Conservation (phyloP, 2,113 vertebrate species). For the Stigmatopora argus region DNA sequence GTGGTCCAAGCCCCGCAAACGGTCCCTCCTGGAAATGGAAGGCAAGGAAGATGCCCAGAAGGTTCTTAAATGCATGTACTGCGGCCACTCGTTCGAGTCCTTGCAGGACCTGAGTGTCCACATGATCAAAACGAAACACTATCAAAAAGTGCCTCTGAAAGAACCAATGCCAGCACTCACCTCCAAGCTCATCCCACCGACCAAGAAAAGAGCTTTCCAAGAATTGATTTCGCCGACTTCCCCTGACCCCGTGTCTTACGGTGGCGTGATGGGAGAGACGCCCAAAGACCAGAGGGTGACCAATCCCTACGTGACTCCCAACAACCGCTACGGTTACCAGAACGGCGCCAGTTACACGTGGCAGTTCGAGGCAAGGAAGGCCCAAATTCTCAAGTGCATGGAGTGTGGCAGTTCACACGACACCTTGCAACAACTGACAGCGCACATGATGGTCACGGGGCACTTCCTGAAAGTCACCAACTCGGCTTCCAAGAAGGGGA, state of each 20-base stretch:
- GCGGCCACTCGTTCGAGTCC: conserved; percentile 96
- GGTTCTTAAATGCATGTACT: conserved; percentile 99
- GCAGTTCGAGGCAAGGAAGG: conserved; percentile 98
- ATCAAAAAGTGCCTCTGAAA: conserved; percentile 99
- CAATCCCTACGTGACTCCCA: conserved; percentile 96
- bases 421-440: conserved; percentile 95
- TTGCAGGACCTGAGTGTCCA: conserved; percentile 97
- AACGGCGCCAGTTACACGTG: conserved; percentile 98
- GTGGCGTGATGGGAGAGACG: conserved; percentile 74
- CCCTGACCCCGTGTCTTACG: conserved; percentile 80
- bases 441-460: conserved; percentile 99
- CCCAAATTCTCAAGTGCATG: conserved; percentile 99
- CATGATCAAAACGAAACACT: conserved; percentile 99
- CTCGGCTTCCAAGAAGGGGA: conserved; percentile 96
- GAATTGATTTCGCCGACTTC: conserved; percentile 88
- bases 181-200: conserved; percentile 88
- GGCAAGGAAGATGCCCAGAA: conserved; percentile 98
- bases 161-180: conserved; percentile 95
- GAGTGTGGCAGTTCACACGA: conserved; percentile 98
- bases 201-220: conserved; percentile 91
- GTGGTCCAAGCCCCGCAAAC: conserved; percentile 96
- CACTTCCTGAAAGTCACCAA: conserved; percentile 98
- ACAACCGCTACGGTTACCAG: conserved; percentile 98
- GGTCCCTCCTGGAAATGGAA: conserved; percentile 98
- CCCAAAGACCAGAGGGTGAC: conserved; percentile 88